Conservation (phyloP, 92 coral and sea anemone genomes). For the Metridium senile region DNA sequence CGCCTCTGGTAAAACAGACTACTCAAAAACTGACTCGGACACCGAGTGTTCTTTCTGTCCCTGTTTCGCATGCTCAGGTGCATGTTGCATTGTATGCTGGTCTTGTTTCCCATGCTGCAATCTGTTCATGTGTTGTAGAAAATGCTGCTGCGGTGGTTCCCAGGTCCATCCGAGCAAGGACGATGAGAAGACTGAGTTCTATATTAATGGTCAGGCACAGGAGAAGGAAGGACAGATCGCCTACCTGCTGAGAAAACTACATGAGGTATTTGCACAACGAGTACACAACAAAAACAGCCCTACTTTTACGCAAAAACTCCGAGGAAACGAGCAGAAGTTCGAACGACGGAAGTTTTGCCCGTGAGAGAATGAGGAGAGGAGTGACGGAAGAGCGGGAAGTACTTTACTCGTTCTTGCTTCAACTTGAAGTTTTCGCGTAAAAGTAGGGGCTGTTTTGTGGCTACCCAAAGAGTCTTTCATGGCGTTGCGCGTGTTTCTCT, state of each 20-base stretch:
- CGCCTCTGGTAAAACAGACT: background rate
- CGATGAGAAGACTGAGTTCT: slow-evolving; percentile 62
- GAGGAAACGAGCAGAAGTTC: no score
- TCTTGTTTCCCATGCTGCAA: slow-evolving; percentile 72
- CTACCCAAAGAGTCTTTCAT: no score
- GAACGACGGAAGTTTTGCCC: no score
- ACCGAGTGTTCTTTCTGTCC: slow-evolving; percentile 36
- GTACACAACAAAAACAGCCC: no score
- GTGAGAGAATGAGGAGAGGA: no score
- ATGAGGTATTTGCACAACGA: no score
- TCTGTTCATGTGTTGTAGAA: slow-evolving; percentile 56
- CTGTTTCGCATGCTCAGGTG: slow-evolving; percentile 57
- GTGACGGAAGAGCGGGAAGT: no score
- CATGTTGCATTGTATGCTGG: slow-evolving; percentile 64
- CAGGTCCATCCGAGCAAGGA: slow-evolving; percentile 48
- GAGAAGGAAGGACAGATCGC: slow-evolving; percentile 73
- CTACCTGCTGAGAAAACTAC: slow-evolving; percentile 53
- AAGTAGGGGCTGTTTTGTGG: no score
- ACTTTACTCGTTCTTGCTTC: no score
- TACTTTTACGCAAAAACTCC: no score
- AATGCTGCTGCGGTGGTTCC: slow-evolving; percentile 64
- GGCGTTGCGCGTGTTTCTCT: no score
- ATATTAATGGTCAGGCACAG: slow-evolving; percentile 71
- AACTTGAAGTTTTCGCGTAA: no score
- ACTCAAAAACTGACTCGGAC: background rate